phyloP scores from a whole-genome alignment of 2,888 invertebrate species.

The Acrobasis repandana region DNA sequence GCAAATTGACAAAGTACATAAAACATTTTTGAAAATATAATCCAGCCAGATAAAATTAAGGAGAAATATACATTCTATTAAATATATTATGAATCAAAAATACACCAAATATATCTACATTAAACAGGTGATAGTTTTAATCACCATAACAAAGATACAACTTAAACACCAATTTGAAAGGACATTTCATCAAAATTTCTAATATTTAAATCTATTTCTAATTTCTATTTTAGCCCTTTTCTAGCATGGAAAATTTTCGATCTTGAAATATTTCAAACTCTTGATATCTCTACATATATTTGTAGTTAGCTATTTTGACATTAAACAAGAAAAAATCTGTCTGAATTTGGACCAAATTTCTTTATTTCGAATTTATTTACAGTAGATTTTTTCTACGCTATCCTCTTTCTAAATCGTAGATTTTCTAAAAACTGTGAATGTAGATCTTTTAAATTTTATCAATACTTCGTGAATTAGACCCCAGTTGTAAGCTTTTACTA shows the following conservation, averaged over 20 bases:
- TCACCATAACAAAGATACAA: too few relatives aligned
- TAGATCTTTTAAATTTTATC: slow-evolving; percentile 21
- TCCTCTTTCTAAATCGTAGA: slow-evolving; percentile 42
- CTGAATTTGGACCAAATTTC: slow-evolving; percentile 65
- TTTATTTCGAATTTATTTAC: slow-evolving; percentile 69
- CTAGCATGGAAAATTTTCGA: slow-evolving; percentile 3
- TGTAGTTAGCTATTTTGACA: slow-evolving; percentile 26
- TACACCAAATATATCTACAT: too few relatives aligned
- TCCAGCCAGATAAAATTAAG: slow-evolving; percentile 4
- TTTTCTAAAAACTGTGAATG: slow-evolving; percentile 39
- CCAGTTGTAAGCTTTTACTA: not conserved
- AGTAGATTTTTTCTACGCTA: slow-evolving; percentile 55
- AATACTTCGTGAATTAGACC: not conserved
- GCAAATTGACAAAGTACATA: not conserved
- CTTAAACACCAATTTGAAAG: not conserved
- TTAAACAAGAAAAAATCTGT: slow-evolving; percentile 43
- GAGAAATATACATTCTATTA: not conserved
- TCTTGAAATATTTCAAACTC: slow-evolving; percentile 14
- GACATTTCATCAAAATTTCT: not conserved
- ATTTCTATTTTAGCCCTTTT: not conserved
- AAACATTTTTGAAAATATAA: not conserved
- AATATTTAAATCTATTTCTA: too few relatives aligned
- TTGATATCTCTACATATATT: slow-evolving; percentile 17
- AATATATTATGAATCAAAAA: not conserved
- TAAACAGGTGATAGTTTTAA: too few relatives aligned